Evolutionary conservation across 2,797 vertebrate species (phyloP).

Genomic region (Falco naumanni): DNA sequence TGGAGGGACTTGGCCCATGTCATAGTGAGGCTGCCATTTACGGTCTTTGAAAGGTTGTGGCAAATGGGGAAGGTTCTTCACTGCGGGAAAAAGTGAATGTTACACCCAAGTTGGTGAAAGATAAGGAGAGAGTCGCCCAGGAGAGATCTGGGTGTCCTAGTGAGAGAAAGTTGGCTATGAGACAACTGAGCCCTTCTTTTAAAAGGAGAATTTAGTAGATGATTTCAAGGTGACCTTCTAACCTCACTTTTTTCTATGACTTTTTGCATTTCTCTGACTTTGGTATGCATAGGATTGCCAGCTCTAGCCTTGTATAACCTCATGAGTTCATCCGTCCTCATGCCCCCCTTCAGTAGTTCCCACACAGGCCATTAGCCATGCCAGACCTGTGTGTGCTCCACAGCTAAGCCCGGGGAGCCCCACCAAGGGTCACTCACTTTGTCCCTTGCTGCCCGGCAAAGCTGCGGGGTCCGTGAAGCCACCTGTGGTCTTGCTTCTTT

Average conservation of each 20-base stretch:
- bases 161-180: neutral
- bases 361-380: neutral
- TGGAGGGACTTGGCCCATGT: neutral
- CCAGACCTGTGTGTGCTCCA: rapidly evolving
- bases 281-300: neutral
- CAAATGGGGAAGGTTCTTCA: neutral
- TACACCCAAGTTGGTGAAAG: neutral
- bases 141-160: neutral
- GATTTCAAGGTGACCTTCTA: neutral
- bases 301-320: neutral
- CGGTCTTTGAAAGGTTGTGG: neutral
- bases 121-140: neutral
- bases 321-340: rapidly evolving
- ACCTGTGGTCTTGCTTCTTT: neutral
- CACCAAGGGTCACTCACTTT: rapidly evolving
- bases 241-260: neutral
- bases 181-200: neutral
- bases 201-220: no score
- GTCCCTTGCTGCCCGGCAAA: neutral
- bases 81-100: neutral
- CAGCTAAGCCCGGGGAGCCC: neutral
- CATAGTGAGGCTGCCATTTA: neutral
- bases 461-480: rapidly evolving
- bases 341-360: neutral
- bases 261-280: neutral